These are phyloP conservation scores for Mungos mungo DNA, from an alignment of 2,113 vertebrate genomes.

Conservation along the genomic window DNA sequence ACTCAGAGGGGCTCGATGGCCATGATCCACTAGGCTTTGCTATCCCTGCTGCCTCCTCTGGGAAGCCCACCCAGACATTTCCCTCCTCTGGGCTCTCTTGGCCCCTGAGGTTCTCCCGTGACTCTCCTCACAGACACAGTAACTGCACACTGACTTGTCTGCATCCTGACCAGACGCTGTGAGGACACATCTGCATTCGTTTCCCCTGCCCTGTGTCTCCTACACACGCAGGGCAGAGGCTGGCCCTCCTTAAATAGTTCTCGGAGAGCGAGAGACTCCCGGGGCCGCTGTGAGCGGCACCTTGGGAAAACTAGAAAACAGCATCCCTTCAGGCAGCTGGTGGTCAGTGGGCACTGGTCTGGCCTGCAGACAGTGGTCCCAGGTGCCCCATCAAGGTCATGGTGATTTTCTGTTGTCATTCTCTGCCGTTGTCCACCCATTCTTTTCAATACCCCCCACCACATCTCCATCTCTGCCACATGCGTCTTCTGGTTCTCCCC, in stretches of 20 bases:
- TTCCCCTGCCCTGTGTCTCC: neutral
- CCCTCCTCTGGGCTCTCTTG: neutral
- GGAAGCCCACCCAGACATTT: neutral
- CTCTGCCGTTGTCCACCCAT: neutral
- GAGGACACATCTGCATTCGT: neutral
- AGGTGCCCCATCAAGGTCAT: neutral
- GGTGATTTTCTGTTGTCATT: neutral
- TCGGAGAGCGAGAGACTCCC: neutral
- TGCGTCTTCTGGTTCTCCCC: neutral
- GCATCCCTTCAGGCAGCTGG: neutral
- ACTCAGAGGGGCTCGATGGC: neutral
- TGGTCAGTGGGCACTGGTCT: neutral
- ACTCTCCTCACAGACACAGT: neutral
- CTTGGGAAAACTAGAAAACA: neutral
- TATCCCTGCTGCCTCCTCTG: neutral
- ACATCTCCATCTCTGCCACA: neutral
- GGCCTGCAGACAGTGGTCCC: neutral
- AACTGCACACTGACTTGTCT: neutral
- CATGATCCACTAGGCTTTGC: too few relatives aligned
- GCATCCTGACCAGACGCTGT: neutral
- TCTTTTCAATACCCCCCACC: neutral
- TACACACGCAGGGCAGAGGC: neutral
- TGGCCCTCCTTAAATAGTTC: neutral
- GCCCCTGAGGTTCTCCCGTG: neutral
- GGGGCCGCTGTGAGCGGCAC: neutral